Evolutionary conservation across 2,888 invertebrate species (phyloP).

Genomic region (Agonum fuliginosum): DNA sequence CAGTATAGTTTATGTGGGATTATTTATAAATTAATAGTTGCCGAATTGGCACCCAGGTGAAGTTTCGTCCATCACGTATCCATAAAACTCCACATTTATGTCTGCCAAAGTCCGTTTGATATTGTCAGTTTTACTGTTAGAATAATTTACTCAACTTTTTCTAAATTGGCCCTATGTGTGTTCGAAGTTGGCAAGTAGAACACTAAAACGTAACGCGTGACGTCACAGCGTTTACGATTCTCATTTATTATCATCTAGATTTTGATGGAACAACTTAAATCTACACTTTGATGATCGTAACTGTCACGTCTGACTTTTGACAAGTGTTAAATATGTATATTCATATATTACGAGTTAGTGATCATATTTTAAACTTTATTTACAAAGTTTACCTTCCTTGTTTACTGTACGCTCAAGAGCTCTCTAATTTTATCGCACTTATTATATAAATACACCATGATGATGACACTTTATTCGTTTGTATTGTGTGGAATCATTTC

Average conservation of each 20-base stretch:
- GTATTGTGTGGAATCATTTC: no score
- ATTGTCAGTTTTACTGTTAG: slow-evolving; percentile 32
- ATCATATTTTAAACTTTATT: slow-evolving; percentile 41
- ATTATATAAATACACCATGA: slow-evolving; percentile 30
- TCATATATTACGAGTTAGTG: slow-evolving; percentile 44
- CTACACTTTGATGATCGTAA: slow-evolving; percentile 43
- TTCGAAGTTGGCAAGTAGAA: slow-evolving; percentile 35
- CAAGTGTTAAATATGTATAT: slow-evolving; percentile 49
- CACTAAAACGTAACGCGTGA: slow-evolving; percentile 41
- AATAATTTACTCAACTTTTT: slow-evolving; percentile 42
- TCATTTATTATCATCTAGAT: slow-evolving; percentile 47
- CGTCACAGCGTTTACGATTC: slow-evolving; percentile 46
- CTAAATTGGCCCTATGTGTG: slow-evolving; percentile 26
- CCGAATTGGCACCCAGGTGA: slow-evolving; percentile 22
- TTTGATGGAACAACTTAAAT: slow-evolving; percentile 48
- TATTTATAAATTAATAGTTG: slow-evolving; percentile 41
- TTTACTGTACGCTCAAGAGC: slow-evolving; percentile 12
- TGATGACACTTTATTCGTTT: neutral
- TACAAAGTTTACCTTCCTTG: slow-evolving; percentile 45
- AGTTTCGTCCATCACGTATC: no score
- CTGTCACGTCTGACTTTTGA: slow-evolving; percentile 37
- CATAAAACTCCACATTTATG: slow-evolving; percentile 11
- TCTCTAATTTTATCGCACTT: slow-evolving; percentile 18
- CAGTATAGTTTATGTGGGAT: slow-evolving; percentile 3
- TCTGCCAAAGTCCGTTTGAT: slow-evolving; percentile 25